Base-by-base conservation (phyloP, 2,888 invertebrate genomes). In the Stegophylla sp. region DNA sequence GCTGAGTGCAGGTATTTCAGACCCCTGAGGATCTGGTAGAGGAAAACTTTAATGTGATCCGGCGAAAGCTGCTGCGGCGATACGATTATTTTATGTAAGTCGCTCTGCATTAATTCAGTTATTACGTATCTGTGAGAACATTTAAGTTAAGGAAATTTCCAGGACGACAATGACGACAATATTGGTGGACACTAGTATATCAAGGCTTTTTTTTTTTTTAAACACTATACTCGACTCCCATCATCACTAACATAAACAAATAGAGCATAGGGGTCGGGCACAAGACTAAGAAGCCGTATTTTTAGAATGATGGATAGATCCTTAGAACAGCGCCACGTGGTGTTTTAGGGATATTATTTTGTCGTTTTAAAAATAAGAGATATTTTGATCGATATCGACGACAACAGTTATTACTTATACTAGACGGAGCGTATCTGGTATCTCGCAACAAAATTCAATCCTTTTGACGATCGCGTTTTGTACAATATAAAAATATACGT, bases 21-120 rank as follows among this genome's bases (percentile, higher is more conserved):
- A 85, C 98, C 98, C 91, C 99, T 92, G 86, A 99, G 92, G 88
- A 99, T 98, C 90, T 99, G 99, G 89, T 99, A 99, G 86, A 99
- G 94, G 92, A 99, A 99, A 89, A 99, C 98, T 92, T 99, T 99
- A 89, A 99, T 97, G 91, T 99, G 99, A 90, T 99, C 99, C 84
- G 97, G 92, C 86, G 98, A 97, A 85, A 99, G 93, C 86, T 97
- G 97, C 88, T 99, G 99, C 84, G 98, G 97, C 85, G 98, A 98
- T 86, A 99, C 98, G 88, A 99, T 99, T 88, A 99, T 99, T 91
- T 98, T 98, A 90, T 99, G 99, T 86, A 99, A 91, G 91, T 99
- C 99, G 88, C 97, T 98, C 90, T 99, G 98, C 88, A 99, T 94
- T 86, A 99, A 91, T 90, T 99, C 99, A 84, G 98, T 99, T 88